These are phyloP conservation scores for Drosophila murphyi DNA, from an alignment of 1,140 invertebrate genomes.

Conservation along the genomic window DNA sequence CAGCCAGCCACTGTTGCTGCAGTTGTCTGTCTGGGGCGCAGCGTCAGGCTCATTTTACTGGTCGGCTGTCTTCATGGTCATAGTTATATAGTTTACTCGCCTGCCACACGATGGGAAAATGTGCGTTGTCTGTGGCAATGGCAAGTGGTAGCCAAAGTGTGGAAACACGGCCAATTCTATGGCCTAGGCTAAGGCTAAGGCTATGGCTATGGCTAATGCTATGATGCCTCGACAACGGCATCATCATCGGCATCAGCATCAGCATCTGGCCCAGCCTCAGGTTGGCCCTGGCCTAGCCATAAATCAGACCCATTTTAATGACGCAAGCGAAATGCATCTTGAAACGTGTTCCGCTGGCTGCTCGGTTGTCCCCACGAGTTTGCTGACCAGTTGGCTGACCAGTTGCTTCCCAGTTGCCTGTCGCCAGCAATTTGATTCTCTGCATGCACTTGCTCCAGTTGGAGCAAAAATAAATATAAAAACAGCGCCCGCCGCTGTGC, in stretches of 20 bases:
- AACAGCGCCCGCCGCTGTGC: conserved; percentile 15
- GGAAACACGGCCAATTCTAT: conserved; percentile 72
- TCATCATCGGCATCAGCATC: conserved; percentile 7
- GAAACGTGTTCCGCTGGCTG: conserved; percentile 74
- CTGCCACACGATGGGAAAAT: conserved; percentile 73
- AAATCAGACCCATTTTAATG: conserved; percentile 83
- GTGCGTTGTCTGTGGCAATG: conserved; percentile 52
- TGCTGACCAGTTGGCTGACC: conserved; percentile 48
- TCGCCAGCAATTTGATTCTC: conserved; percentile 66
- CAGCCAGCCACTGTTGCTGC: neutral
- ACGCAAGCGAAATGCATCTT: conserved; percentile 78
- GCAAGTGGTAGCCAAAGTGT: conserved; percentile 78
- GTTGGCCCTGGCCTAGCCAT: conserved; percentile 52
- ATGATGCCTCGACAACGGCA: neutral
- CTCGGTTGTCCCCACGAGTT: conserved; percentile 41
- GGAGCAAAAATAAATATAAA: neutral
- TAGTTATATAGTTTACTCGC: conserved; percentile 73
- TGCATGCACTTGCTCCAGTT: conserved; percentile 51
- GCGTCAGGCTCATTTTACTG: conserved; percentile 18
- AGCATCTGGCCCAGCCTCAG: conserved; percentile 17
- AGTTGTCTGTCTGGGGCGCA: neutral
- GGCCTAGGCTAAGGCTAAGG: neutral
- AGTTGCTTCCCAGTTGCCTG: conserved; percentile 35
- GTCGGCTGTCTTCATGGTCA: conserved; percentile 49
- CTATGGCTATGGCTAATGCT: no score